A percentile compares a stretch with the other conserved stretches of the same genome.
Evolutionary conservation across 2,113 vertebrate genomes (phyloP).

Genomic region (Syngnathus floridae): DNA sequence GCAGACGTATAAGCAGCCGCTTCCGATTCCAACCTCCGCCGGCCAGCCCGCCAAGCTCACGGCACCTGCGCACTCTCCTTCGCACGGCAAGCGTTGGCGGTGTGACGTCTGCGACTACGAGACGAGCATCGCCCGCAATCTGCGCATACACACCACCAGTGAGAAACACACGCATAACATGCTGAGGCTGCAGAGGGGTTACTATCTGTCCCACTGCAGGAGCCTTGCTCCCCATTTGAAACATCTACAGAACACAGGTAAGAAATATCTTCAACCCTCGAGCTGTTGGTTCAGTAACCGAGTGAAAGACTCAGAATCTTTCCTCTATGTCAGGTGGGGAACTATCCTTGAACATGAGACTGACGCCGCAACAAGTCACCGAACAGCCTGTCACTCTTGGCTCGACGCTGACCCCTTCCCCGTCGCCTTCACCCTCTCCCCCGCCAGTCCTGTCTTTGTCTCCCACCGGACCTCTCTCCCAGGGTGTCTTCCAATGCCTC

Average conservation of each 20-base stretch:
- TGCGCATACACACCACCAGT: slow-evolving; percentile 98
- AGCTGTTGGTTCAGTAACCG: neutral
- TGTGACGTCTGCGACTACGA: slow-evolving; percentile 98
- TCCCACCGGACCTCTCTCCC: slow-evolving; percentile 80
- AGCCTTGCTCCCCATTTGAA: slow-evolving; percentile 79
- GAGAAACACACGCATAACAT: slow-evolving; percentile 99
- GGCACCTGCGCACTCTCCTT: slow-evolving; percentile 52
- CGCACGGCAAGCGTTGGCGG: slow-evolving; percentile 81
- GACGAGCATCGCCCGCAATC: slow-evolving; percentile 96
- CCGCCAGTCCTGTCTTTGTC: slow-evolving; percentile 60
- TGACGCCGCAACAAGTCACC: slow-evolving; percentile 82
- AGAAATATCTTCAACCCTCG: slow-evolving; percentile 2
- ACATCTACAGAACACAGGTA: slow-evolving; percentile 80
- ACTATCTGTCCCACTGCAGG: slow-evolving; percentile 93
- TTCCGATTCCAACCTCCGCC: slow-evolving; percentile 37
- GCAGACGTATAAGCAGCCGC: slow-evolving; percentile 51
- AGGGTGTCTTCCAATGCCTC: slow-evolving; percentile 92
- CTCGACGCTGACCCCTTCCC: slow-evolving; percentile 78
- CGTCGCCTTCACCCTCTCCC: slow-evolving; percentile 56
- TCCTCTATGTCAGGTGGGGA: slow-evolving; percentile 75
- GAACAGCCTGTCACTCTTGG: slow-evolving; percentile 88
- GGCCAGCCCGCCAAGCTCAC: slow-evolving; percentile 44
- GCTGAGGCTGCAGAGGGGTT: slow-evolving; percentile 92
- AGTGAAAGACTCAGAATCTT: neutral
- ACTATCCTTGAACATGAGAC: slow-evolving; percentile 84